Conservation (phyloP, 2,113 vertebrate genomes). For the Otolemur garnettii region DNA sequence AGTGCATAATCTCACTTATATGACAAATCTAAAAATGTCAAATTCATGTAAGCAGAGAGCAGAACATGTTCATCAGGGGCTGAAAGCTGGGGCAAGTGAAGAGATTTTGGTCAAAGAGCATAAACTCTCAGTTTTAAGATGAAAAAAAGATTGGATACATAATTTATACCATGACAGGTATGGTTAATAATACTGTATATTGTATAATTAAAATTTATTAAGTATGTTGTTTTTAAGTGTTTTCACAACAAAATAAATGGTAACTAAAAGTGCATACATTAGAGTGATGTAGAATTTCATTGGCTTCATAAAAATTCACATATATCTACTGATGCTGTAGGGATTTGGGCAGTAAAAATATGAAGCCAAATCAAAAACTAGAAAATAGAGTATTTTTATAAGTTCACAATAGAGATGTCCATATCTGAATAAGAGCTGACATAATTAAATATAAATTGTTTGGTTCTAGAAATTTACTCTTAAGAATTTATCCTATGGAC, state of each 20-base stretch:
- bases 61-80: too few relatives aligned
- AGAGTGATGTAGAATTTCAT: not conserved
- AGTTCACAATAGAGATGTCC: not conserved
- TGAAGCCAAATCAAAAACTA: not conserved
- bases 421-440: not conserved
- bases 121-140: not conserved
- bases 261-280: not conserved
- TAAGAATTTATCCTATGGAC: conserved; percentile 18
- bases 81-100: too few relatives aligned
- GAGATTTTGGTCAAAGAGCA: not conserved
- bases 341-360: not conserved
- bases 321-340: not conserved
- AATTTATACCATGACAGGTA: not conserved
- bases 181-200: not conserved
- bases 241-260: not conserved
- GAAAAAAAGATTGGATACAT: too few relatives aligned
- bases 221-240: not conserved
- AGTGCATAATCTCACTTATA: not conserved
- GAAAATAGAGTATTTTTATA: not conserved
- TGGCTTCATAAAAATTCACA: not conserved
- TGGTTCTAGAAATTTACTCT: not conserved
- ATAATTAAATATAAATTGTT: not conserved
- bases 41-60: not conserved
- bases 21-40: not conserved
- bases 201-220: not conserved